Base-by-base conservation (phyloP, 2,888 invertebrate species). In the Anagyrus pseudococci region DNA sequence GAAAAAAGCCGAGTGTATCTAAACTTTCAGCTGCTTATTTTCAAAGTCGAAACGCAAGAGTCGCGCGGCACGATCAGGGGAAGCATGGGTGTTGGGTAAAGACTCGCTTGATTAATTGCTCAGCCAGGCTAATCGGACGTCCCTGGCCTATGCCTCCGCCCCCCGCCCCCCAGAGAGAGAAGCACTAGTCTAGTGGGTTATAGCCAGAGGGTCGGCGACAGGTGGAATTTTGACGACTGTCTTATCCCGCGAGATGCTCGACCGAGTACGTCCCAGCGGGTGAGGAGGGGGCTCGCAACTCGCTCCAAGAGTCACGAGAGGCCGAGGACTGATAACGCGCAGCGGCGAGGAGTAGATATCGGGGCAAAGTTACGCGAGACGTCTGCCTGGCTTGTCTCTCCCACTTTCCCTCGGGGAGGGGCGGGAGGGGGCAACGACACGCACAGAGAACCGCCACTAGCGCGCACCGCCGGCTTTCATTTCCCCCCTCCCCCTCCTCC, bases 261-360 rank as follows among this genome's bases (percentile, higher is more conserved):
- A n/a, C n/a, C n/a, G n/a, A n/a, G n/a, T n/a, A n/a, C n/a, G n/a
- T n/a, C n/a, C n/a, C n/a, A n/a, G 29, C 29, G 29, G 10, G 10
- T 29, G 6, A 10, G 29, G 29, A 29, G 29, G 6, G 29, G 29
- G 29, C 6, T 7, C 10, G 29, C 29, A 7, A 4, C 29, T 29
- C 6, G 29, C 4, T 29, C 10, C 58, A 60, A 65, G 67, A 66
- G 67, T 67, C n/a, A 67, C 61, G 58, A 37, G 66, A 65, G 66
- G 64, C 69, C 4, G 29, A 10, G 29, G 29, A 10, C 4, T 67
- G 67, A 69, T 67, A 69, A 69, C 65, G 63, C 58, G 62, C 63
- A 63, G 49, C 61, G 64, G 68, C 29, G 29, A 29, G 29, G 10
- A 29, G 29, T 29, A 67, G 66, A 66, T 66, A 67, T 67, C 67